Evolutionary conservation across 1,140 invertebrate species (phyloP), one percentile per base, ranked within the genome.

Genomic region (Dinothrombium tinctorium): DNA sequence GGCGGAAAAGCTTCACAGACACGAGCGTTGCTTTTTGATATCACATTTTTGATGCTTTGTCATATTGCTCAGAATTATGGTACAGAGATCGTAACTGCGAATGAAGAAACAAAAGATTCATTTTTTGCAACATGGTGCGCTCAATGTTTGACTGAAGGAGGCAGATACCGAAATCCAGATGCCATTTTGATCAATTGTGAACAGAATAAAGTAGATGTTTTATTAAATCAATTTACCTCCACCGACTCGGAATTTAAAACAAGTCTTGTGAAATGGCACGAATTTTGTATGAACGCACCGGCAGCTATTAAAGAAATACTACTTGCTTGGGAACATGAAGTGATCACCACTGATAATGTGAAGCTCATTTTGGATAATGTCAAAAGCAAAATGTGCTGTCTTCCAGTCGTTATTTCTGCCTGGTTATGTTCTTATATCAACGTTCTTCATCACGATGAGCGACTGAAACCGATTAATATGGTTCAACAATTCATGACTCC

Each of bases 51-150:
- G 0, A 84, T 90, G 68, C 56, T 92, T 0, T 87, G 79, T 47
- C 79, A 75, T 28, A 87, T 90, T 53, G 76, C 84, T 6, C 84
- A 92, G 61, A 74, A 74, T 38, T 87, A 87, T 63, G 84, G 84
- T 3, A 72, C 73, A 29, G 74, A 89, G 54, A 70, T 73, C 50
- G 59, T 55, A 28, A 35, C 26, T 23, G 26, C 28, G 1, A 29
- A 41, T 41, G 23, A 28, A 7, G 41, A 43, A 35, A 46, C 68
- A 40, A 72, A 72, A 4, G 76, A 84, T 51, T 81, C 82, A 1
- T 86, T 92, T 53, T 86, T 92, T 55, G 79, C 84, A 49, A 74
- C 80, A 50, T 95, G 86, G 86, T 74, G 80, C 5, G 67, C 71
- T n/a, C 72, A 79, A 26, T 89, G 80, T 56, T 76, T 92, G 71